Evolutionary conservation across 2,888 invertebrate genomes (phyloP), one percentile per base, ranked within the genome.

Genomic region (Eilema griseolum): DNA sequence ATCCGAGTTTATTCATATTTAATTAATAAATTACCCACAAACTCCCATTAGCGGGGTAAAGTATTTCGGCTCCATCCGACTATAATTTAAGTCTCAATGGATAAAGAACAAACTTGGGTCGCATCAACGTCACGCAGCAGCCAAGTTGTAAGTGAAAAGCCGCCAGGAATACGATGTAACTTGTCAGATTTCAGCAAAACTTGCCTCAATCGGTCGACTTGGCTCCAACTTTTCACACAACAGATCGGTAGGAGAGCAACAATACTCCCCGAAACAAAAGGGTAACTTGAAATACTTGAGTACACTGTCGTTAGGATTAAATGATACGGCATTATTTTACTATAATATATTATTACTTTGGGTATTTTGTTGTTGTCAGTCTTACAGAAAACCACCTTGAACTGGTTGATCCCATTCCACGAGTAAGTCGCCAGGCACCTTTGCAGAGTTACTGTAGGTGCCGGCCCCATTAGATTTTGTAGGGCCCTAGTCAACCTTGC

Each of bases 241-340:
- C 88, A 87, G 89, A 88, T 89, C 88, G 84, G 82, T 81, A 88
- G 86, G 86, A 83, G 88, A 85, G 86, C 90, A 91, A 93, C 92
- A 93, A 93, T 92, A 89, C 89, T 85, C 74, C 79, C 76, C 81
- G 84, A 90, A 91, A 93, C 93, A 93, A 93, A 90, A 90, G 91
- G 86, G 84, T 89, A 87, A 88, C 87, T 85, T 84, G 77, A 84
- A 89, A 90, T 89, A 89, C 86, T 86, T 83, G 14, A 65, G 84
- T 86, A 87, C 86, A 87, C 81, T 84, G 83, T 79, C 81, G 85
- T 86, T 85, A 86, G 86, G 84, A 89, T 88, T 84, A 87, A 89
- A 85, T 83, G 81, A 78, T 66, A 70, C 75, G 69, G 60, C 66
- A 75, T 80, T 70, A 71, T 23, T 26, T 28, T 56, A 16, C 10